Base-by-base conservation (phyloP, 1,140 invertebrate genomes). In the Papilio aristodemus region DNA sequence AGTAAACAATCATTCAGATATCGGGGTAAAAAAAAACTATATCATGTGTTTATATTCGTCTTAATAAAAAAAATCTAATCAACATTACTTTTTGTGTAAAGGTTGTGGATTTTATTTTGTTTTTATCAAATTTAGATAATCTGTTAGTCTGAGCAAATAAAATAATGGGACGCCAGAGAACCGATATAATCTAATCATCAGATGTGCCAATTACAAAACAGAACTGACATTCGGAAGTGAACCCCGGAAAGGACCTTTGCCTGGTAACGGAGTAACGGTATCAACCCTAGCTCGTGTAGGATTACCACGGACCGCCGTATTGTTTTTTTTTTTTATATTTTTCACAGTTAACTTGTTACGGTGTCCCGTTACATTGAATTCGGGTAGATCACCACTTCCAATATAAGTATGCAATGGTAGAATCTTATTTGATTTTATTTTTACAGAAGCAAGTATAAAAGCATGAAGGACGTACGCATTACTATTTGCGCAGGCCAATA, bases 261-360 rank as follows among this genome's bases (percentile, higher is more conserved):
- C n/a, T 62, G 14, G 80, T 78, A 84, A 83, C 81, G 69, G 68
- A 76, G 46, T 83, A 86, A 80, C 84, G 83, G 83, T 69, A 62
- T 58, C 73, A 83, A 83, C 79, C 82, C 82, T 80, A 78, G 73
- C 70, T 43, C 67, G 77, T 72, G 75, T 84, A 74, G 73, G 27
- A 78, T 86, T 81, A 81, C 81, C 67, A 38, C 58, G 36, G 66
- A 71, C 64, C 58, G 58, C 59, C 69, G 70, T 59, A 19, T 60
- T 74, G 79, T 83, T 84, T 84, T 78, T 57, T 71, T 74, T 81
- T 83, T 84, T 84, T 78, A 60, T 71, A 77, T 74, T 81, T 74
- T 78, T 78, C 71, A 79, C 79, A 79, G 73, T 75, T 71, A 67
- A 83, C 73, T 83, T 74, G 57, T n/a, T 71, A 14, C 46, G 73